A percentile compares a stretch with the other conserved stretches of the same genome.
Evolutionary conservation across 1,140 invertebrate species (phyloP).

Genomic region (Brachystomella parvula): DNA sequence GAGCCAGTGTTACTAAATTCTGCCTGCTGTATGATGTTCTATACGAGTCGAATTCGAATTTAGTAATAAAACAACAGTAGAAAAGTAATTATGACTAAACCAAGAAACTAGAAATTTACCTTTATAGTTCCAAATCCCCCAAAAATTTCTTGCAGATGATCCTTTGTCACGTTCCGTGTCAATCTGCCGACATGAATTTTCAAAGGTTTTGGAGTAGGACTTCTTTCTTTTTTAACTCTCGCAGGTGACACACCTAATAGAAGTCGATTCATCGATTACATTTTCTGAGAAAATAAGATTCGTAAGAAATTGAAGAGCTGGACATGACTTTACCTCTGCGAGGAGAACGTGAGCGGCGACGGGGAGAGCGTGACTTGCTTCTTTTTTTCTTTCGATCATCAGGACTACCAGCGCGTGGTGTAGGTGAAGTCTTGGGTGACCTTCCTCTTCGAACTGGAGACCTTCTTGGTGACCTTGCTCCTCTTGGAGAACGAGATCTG

Average conservation of each 20-base stretch:
- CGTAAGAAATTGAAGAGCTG: neutral
- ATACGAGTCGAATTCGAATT: constrained; percentile 15
- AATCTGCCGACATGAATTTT: constrained; percentile 88
- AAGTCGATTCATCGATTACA: neutral
- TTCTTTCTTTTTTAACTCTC: constrained; percentile 55
- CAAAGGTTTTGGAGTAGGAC: constrained; percentile 72
- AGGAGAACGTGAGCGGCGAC: constrained; percentile 17
- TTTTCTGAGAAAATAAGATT: constrained; percentile 2
- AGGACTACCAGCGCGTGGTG: neutral
- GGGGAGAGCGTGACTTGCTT: constrained; percentile 16
- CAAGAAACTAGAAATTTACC: constrained; percentile 24
- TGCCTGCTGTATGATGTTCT: constrained; percentile 73
- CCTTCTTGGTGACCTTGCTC: constrained; percentile 20
- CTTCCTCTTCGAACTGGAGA: constrained; percentile 10
- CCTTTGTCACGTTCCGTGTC: constrained; percentile 84
- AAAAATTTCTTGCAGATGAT: constrained; percentile 91
- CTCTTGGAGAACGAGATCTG: constrained; percentile 9
- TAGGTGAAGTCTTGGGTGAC: constrained; percentile 16
- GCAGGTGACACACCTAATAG: neutral
- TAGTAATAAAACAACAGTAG: neutral
- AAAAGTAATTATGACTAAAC: constrained; percentile 1
- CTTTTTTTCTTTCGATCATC: constrained; percentile 1
- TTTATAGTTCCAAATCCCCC: constrained; percentile 83
- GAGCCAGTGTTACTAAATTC: too few relatives aligned
- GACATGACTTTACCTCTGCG: constrained; percentile 4